Conservation (phyloP, 2,888 invertebrate species). For the Drosophila eohydei region DNA sequence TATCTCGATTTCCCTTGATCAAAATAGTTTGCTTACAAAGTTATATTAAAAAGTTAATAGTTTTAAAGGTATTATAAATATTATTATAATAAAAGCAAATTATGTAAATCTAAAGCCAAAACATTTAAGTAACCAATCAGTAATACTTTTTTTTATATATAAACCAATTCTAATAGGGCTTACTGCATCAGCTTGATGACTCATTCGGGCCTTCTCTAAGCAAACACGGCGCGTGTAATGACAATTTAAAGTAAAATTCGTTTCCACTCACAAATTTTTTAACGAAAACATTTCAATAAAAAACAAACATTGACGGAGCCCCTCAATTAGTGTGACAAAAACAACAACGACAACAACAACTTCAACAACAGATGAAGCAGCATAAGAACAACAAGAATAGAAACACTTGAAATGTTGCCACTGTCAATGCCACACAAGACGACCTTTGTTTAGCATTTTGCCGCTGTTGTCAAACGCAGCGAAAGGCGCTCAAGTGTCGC, state of each 20-base stretch:
- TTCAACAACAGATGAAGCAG: slow-evolving; percentile 6
- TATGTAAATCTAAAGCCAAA: too few relatives aligned
- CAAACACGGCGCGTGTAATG: background rate
- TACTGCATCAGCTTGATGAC: slow-evolving; percentile 1
- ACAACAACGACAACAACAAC: slow-evolving; percentile 4
- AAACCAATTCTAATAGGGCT: background rate
- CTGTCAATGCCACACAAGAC: slow-evolving; percentile 58
- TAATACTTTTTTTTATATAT: background rate
- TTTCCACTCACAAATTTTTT: slow-evolving; percentile 3
- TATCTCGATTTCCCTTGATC: too few relatives aligned
- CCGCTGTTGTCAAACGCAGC: slow-evolving; percentile 69
- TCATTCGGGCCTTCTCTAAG: background rate
- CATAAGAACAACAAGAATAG: slow-evolving; percentile 3
- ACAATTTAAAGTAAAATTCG: slow-evolving; percentile 6
- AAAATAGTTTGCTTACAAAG: too few relatives aligned
- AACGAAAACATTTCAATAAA: slow-evolving; percentile 31
- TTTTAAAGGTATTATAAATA: too few relatives aligned
- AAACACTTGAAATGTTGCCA: slow-evolving; percentile 65
- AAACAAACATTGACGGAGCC: slow-evolving; percentile 30
- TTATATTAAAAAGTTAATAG: too few relatives aligned
- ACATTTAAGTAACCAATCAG: background rate
- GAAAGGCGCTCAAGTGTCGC: slow-evolving; percentile 65
- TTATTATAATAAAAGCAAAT: too few relatives aligned
- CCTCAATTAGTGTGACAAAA: slow-evolving; percentile 60
- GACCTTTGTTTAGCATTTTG: slow-evolving; percentile 58